These are phyloP conservation scores for Grus americana DNA, from an alignment of 2,113 vertebrate genomes.

Conservation along the genomic window DNA sequence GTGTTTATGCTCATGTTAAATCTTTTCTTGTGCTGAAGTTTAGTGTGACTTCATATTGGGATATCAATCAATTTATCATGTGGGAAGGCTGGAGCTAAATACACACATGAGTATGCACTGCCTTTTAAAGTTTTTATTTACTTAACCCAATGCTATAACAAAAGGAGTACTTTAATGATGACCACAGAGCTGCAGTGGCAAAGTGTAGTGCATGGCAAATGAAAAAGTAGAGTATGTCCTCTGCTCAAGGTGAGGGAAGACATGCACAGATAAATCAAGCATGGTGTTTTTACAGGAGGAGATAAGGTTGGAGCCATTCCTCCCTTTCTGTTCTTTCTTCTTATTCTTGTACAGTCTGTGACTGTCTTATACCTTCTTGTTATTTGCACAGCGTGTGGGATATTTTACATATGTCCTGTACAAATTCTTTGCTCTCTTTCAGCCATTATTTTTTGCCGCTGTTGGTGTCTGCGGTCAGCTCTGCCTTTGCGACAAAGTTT, in stretches of 20 bases:
- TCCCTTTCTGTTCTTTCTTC: neutral
- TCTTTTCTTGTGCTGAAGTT: neutral
- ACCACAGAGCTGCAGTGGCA: neutral
- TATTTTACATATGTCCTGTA: neutral
- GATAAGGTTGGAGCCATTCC: neutral
- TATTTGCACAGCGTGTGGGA: neutral
- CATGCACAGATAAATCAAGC: neutral
- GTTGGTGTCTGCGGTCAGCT: neutral
- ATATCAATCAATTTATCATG: neutral
- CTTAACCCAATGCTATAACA: neutral
- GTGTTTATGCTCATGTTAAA: neutral
- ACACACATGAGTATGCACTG: fast-evolving
- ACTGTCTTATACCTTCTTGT: neutral
- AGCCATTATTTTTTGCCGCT: neutral
- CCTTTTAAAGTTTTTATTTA: neutral
- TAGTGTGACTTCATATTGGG: neutral
- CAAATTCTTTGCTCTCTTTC: neutral
- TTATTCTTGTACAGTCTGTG: neutral
- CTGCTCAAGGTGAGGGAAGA: neutral
- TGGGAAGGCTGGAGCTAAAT: neutral
- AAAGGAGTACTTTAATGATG: neutral
- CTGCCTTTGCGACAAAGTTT: neutral
- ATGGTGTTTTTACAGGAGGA: neutral
- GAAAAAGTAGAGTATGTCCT: neutral
- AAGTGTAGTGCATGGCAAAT: neutral